These are phyloP conservation scores for Drosophila yakuba DNA, from an alignment of 1,140 invertebrate species.

Conservation along the genomic window DNA sequence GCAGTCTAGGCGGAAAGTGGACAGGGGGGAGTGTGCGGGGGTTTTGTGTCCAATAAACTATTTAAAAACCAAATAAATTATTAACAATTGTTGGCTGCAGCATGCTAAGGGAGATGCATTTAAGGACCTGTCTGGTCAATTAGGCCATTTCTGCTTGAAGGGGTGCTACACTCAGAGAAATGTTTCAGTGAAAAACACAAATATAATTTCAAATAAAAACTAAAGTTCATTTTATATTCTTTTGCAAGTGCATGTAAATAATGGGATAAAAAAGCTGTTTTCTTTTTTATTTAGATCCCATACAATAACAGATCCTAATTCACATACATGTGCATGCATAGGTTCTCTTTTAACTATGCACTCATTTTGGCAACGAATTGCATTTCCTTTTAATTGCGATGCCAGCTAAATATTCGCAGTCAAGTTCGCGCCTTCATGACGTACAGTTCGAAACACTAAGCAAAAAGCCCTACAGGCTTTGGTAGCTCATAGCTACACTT, in stretches of 20 bases:
- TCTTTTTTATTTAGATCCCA: too few species aligned
- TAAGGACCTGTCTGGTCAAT: constrained; percentile 3
- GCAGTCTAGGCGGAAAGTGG: constrained; percentile 15
- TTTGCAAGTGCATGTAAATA: background rate
- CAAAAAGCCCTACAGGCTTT: constrained; percentile 45
- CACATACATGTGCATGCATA: too few species aligned
- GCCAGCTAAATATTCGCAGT: constrained; percentile 52
- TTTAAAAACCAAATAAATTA: constrained; percentile 6
- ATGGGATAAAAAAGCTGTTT: too few species aligned
- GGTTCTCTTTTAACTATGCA: constrained; percentile 8
- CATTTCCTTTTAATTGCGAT: constrained; percentile 31
- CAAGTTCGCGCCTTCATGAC: constrained; percentile 56
- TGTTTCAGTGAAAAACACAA: background rate
- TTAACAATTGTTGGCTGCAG: constrained; percentile 1
- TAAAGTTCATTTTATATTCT: background rate
- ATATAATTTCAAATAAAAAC: background rate
- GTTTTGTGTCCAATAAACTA: background rate
- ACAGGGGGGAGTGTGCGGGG: background rate
- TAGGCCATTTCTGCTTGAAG: background rate
- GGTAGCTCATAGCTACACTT: constrained; percentile 68
- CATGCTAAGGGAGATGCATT: background rate
- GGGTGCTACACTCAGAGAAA: constrained; percentile 15
- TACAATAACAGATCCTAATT: too few species aligned
- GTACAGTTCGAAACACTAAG: constrained; percentile 59
- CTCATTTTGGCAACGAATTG: constrained; percentile 47